These are phyloP conservation scores for human (Homo sapiens) DNA, from an alignment of 2,113 vertebrate species.

Conservation along the genomic window DNA sequence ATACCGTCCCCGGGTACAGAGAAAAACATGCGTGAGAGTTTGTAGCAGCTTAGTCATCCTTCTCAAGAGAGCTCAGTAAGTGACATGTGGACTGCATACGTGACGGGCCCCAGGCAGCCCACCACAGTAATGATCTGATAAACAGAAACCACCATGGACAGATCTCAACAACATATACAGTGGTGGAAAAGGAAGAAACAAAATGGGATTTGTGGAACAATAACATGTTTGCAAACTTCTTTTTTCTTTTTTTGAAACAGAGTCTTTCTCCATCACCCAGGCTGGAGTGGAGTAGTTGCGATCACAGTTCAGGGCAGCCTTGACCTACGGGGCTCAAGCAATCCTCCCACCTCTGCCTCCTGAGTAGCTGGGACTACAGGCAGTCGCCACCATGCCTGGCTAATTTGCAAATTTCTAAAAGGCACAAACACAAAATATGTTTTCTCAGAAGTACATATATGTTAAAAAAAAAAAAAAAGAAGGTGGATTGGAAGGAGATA, in stretches of 20 bases:
- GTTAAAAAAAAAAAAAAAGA: neutral
- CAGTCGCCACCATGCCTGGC: too few relatives aligned
- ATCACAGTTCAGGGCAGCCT: too few relatives aligned
- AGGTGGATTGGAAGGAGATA: neutral
- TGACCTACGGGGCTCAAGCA: too few relatives aligned
- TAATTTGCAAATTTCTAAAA: neutral
- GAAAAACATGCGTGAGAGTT: neutral
- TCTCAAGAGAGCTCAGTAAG: neutral
- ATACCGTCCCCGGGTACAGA: neutral
- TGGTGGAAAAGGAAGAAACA: fast-evolving
- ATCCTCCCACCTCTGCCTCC: too few relatives aligned
- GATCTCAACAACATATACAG: neutral
- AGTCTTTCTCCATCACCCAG: too few relatives aligned
- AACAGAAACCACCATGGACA: neutral
- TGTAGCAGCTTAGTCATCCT: neutral
- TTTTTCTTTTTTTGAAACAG: too few relatives aligned
- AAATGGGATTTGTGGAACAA: neutral
- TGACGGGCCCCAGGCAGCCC: too few relatives aligned
- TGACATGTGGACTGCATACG: fast-evolving
- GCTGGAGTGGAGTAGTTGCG: too few relatives aligned
- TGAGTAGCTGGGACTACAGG: too few relatives aligned
- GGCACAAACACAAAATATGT: neutral
- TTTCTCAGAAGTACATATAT: neutral
- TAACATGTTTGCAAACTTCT: neutral
- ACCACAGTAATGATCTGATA: fast-evolving